These are phyloP conservation scores for Trachelus stipa DNA, from an alignment of 2,888 invertebrate genomes.

Conservation along the genomic window DNA sequence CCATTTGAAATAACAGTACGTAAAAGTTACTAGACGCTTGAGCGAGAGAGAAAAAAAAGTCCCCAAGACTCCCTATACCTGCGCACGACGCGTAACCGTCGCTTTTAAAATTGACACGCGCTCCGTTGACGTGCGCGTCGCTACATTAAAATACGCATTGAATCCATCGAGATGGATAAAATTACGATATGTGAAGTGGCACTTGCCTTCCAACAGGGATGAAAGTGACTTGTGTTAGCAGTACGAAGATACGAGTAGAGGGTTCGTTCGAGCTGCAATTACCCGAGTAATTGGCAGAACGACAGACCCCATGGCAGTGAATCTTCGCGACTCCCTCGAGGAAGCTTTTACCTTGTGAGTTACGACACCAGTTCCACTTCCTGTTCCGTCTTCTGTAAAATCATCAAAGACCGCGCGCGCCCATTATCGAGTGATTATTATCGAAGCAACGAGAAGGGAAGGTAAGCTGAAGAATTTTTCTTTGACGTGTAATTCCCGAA, in stretches of 20 bases:
- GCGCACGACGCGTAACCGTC: not conserved
- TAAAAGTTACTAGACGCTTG: not conserved
- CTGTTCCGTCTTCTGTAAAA: not conserved
- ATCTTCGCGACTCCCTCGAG: constrained; percentile 27
- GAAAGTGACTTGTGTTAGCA: not conserved
- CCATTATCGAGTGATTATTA: not conserved
- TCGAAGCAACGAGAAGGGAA: not conserved
- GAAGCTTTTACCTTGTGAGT: not conserved
- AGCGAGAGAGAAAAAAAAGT: not conserved
- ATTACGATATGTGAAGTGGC: not conserved
- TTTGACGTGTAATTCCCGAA: not conserved
- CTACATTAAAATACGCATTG: not conserved
- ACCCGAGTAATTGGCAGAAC: constrained; percentile 32
- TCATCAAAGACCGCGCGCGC: not conserved
- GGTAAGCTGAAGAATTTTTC: not conserved
- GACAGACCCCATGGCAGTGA: constrained; percentile 32
- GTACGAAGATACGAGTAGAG: not conserved
- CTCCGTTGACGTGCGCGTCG: not conserved
- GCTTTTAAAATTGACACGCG: not conserved
- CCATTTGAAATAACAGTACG: not conserved
- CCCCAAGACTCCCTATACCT: not conserved
- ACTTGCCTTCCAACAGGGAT: not conserved
- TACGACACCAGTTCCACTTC: not conserved
- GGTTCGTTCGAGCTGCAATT: constrained; percentile 32
- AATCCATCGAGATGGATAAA: not conserved